Conservation (phyloP, 1,140 invertebrate genomes). For the Eufriesea mexicana region DNA sequence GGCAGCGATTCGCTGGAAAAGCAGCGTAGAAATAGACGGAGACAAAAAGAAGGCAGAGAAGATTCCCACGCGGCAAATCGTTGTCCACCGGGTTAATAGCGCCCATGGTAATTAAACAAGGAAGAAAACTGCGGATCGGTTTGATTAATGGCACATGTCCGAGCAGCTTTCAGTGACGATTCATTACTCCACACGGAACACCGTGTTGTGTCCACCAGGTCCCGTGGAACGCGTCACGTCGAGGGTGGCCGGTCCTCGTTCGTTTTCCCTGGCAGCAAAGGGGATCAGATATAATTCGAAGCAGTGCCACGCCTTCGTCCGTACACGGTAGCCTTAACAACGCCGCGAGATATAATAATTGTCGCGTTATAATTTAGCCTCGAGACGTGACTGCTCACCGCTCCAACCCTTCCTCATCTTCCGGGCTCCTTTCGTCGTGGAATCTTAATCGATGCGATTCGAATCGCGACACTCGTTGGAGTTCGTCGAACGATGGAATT, state of each 20-base stretch:
- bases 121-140: constrained; percentile 24
- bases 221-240: background rate
- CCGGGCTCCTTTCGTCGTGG: background rate
- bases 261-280: constrained; percentile 56
- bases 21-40: no score
- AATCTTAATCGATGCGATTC: background rate
- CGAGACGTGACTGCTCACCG: constrained; percentile 12
- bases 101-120: constrained; percentile 18
- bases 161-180: constrained; percentile 1
- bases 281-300: constrained; percentile 68
- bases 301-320: constrained; percentile 64
- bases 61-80: background rate
- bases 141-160: constrained; percentile 3
- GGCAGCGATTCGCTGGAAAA: no score
- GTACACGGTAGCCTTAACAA: constrained; percentile 65
- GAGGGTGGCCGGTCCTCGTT: constrained; percentile 46
- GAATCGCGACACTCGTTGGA: background rate
- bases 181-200: constrained; percentile 18
- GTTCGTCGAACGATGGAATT: background rate
- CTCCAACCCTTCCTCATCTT: background rate
- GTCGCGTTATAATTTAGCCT: constrained; percentile 64
- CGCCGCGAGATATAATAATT: constrained; percentile 62
- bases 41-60: background rate
- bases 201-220: background rate
- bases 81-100: constrained; percentile 16